Evolutionary conservation across 2,113 vertebrate species (phyloP), one percentile per base, ranked within the genome.

Genomic region (Chaetodon trifascialis): DNA sequence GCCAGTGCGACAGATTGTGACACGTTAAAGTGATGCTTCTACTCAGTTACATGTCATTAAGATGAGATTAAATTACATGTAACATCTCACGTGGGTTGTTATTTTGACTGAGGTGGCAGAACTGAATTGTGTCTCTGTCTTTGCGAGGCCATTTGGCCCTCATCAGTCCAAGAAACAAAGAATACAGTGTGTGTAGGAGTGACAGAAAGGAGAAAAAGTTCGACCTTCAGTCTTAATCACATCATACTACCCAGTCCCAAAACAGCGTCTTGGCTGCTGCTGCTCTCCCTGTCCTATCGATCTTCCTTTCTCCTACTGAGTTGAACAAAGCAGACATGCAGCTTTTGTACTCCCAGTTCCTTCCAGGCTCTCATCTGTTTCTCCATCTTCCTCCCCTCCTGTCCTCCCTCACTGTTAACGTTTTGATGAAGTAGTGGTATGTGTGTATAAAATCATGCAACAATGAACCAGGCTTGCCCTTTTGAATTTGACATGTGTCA

Each of bases 291-390:
- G 19, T 46, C 21, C 40, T 19, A 40, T 55, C 54, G 23, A 38
- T 64, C 44, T 59, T 59, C 76, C 59, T 46, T 75, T 55, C 47
- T 67, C 12, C 36, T 42, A 25, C 52, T 82, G 67, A 60, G 17
- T 55, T 60, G 49, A 73, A 66, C 38, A 42, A 70, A 80, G 46
- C 49, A 85, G 65, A 74, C 76, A 30, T 76, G 47, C 63, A 54
- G 49, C 38, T 75, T 59, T 76, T 74, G 34, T 51, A 7, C 72
- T 67, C 54, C 36, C 10, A 8, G 23, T 60, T 59, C 47, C 63
- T 36, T 52, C 14, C 8, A 68, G 16, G 36, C 70, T 69, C 56
- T 72, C 16, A 58, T 71, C 72, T 52, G 58, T 38, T 16, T 49
- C 73, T 70, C 16, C 30, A 11, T 67, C 65, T 34, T 25, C n/a